Conservation (phyloP, 1,140 invertebrate genomes). For the Orchestia grillus region DNA sequence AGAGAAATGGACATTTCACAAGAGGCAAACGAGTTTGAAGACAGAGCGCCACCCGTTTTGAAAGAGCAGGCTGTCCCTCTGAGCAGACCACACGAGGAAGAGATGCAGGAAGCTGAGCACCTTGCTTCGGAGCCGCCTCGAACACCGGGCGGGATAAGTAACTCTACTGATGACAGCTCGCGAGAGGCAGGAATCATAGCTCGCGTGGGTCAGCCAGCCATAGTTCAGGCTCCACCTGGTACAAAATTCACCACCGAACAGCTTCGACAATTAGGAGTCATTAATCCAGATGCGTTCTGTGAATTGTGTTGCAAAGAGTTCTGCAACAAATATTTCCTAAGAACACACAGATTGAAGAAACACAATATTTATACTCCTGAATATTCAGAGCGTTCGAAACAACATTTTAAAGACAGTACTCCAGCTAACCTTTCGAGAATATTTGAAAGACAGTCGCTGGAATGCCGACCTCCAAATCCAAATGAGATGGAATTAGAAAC, state of each 20-base stretch:
- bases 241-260: conserved; percentile 78
- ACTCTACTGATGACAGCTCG: conserved; percentile 66
- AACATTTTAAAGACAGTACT: conserved; percentile 60
- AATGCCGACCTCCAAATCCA: conserved; percentile 59
- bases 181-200: conserved; percentile 66
- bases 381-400: conserved; percentile 65
- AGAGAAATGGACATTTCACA: background rate
- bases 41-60: conserved; percentile 3
- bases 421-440: conserved; percentile 62
- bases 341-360: conserved; percentile 87
- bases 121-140: conserved; percentile 56
- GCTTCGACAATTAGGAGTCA: conserved; percentile 82
- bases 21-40: conserved; percentile 21
- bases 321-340: conserved; percentile 93
- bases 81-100: conserved; percentile 31
- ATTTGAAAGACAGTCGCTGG: conserved; percentile 62
- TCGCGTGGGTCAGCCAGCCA: conserved; percentile 66
- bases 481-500: conserved; percentile 68
- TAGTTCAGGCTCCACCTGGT: conserved; percentile 65
- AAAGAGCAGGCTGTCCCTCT: conserved; percentile 7
- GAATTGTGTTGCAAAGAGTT: conserved; percentile 96
- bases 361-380: conserved; percentile 73
- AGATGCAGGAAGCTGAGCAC: conserved; percentile 15
- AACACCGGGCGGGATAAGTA: conserved; percentile 62
- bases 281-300: conserved; percentile 91